Evolutionary conservation across 2,888 invertebrate genomes (phyloP).

Genomic region (Chaetogeoica ovagalla): DNA sequence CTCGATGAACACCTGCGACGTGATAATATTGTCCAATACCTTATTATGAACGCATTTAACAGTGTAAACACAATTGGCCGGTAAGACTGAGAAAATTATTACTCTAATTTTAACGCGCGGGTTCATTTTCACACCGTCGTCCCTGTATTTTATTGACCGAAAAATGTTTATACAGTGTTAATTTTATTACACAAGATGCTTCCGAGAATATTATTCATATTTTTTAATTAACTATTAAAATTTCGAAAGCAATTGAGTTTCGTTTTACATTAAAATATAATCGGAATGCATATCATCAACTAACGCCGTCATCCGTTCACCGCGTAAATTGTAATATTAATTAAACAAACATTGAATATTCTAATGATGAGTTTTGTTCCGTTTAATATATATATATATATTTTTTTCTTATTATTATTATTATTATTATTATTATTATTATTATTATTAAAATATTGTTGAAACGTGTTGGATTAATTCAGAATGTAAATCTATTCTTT

Average conservation of each 20-base stretch:
- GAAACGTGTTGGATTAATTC: no score
- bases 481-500: no score
- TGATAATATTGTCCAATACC: background rate
- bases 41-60: background rate
- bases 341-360: no score
- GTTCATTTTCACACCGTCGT: background rate
- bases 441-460: no score
- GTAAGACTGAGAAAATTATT: background rate
- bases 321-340: no score
- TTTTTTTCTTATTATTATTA: no score
- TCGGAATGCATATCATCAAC: background rate
- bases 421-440: no score
- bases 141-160: background rate
- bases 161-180: slow-evolving; percentile 3
- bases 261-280: background rate
- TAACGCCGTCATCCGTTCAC: no score
- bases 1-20: background rate
- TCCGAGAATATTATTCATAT: background rate
- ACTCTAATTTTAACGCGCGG: background rate
- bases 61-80: background rate
- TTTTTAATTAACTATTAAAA: slow-evolving; percentile 13
- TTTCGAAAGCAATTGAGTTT: background rate
- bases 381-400: no score
- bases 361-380: no score
- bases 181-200: background rate